Percentiles rank a stretch among this genome's conserved stretches.
Evolutionary conservation across 2,797 vertebrate genomes (phyloP).

Genomic region (Sebastes paucispinis): DNA sequence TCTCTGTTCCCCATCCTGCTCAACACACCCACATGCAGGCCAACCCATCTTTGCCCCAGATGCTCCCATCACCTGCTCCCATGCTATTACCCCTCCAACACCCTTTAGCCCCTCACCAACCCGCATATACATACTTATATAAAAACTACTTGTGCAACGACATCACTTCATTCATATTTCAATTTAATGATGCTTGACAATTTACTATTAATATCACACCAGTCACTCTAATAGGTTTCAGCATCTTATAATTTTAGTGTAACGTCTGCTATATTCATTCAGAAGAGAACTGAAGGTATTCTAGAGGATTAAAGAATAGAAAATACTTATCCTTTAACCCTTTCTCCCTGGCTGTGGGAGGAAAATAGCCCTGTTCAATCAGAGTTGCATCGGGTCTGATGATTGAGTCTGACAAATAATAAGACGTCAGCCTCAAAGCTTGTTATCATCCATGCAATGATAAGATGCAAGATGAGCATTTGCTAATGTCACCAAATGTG

Average conservation of each 20-base stretch:
- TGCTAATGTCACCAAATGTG: constrained; percentile 3
- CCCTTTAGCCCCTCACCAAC: background rate
- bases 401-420: background rate
- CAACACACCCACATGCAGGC: background rate
- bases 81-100: background rate
- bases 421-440: constrained; percentile 1
- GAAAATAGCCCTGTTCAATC: background rate
- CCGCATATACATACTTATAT: background rate
- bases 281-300: background rate
- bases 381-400: background rate
- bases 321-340: background rate
- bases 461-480: background rate
- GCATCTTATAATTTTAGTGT: background rate
- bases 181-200: constrained; percentile 35
- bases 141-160: background rate
- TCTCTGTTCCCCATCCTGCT: background rate
- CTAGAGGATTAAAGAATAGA: background rate
- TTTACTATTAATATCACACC: constrained; percentile 7
- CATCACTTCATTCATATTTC: constrained; percentile 31
- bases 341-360: background rate
- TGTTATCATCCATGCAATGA: background rate
- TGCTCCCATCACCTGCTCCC: constrained; percentile 41
- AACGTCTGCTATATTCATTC: background rate
- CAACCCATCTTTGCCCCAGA: constrained; percentile 36
- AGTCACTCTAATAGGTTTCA: constrained; percentile 9